Base-by-base conservation (phyloP, 1,140 invertebrate species). In the Cyclargus thomasi region DNA sequence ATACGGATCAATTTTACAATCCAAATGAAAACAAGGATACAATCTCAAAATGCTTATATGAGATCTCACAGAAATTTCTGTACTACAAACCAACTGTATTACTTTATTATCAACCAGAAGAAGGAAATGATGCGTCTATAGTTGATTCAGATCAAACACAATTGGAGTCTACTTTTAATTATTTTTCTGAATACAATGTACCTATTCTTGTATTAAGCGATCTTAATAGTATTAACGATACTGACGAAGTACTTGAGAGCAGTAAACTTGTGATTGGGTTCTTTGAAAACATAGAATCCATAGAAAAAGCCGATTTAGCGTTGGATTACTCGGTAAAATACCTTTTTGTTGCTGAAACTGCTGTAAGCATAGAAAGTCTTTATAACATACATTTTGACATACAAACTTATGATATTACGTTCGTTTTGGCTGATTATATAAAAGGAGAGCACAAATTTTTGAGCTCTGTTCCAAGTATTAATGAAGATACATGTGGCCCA, bases 271-370 rank as follows among this genome's bases (percentile, higher is more conserved):
- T 70, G n/a, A 53, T 78, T 14, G 29, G 70, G 65, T 71, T 78
- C 35, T 67, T 67, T 14, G 67, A 74, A 21, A 64, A 70, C 11
- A 76, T 79, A 67, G 62, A 77, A 29, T 22, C 39, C n/a, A 59
- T 75, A 22, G 18, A 10, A 17, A 20, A 67, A 10, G n/a, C 70
- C 47, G 39, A 64, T 23, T 35, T 59, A 2, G 63, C 3, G 4
- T 63, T 75, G 23, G 20, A 74, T n/a, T 57, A 72, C 16, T 67
- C 62, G 3, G 68, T 78, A 2, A 79, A 75, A 72, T 78, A 79
- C 69, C 67, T 82, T 21, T 53, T 81, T 0, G 73, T 81, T 10
- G 64, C 78, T 29, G 63, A 71, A 21, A n/a, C 70, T 1, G 17
- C 70, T 7, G 16, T 67, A 16, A 78, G 73, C 62, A 57, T 67